Evolutionary conservation across 2,888 invertebrate genomes (phyloP).

Genomic region (Chaetoderma sp.): DNA sequence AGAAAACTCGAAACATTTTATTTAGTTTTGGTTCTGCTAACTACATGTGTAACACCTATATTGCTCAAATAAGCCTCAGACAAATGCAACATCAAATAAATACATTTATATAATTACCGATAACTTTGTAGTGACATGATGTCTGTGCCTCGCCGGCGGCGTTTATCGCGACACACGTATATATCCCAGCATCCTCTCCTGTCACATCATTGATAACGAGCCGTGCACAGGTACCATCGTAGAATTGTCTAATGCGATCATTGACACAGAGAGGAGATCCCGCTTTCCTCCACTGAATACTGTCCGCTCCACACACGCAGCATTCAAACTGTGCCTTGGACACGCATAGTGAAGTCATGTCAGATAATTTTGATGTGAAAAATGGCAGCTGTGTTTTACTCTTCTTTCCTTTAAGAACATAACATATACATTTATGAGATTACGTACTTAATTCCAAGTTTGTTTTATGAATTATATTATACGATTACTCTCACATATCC

Average conservation of each 20-base stretch:
- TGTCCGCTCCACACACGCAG: slow-evolving; percentile 39
- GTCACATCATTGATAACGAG: slow-evolving; percentile 45
- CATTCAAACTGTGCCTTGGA: slow-evolving; percentile 49
- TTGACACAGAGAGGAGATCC: slow-evolving; percentile 45
- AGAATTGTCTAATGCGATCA: slow-evolving; percentile 53
- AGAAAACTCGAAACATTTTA: too few relatives aligned
- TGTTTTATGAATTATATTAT: too few relatives aligned
- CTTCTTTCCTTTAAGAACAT: too few relatives aligned
- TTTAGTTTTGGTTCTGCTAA: too few relatives aligned
- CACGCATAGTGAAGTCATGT: slow-evolving; percentile 47
- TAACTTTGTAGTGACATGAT: too few relatives aligned
- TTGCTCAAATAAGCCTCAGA: too few relatives aligned
- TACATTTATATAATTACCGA: too few relatives aligned
- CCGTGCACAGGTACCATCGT: slow-evolving; percentile 51
- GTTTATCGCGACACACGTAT: slow-evolving; percentile 52
- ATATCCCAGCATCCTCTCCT: slow-evolving; percentile 49
- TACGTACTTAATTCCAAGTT: too few relatives aligned
- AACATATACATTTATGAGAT: too few relatives aligned
- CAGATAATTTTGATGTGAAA: slow-evolving; percentile 41
- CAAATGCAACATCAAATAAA: too few relatives aligned
- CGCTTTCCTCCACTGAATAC: slow-evolving; percentile 54
- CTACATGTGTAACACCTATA: too few relatives aligned
- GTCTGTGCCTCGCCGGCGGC: slow-evolving; percentile 48
- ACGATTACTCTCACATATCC: too few relatives aligned
- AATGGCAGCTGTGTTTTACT: slow-evolving; percentile 33